Evolutionary conservation across 2,113 vertebrate genomes (phyloP).

Genomic region (Felis chaus): DNA sequence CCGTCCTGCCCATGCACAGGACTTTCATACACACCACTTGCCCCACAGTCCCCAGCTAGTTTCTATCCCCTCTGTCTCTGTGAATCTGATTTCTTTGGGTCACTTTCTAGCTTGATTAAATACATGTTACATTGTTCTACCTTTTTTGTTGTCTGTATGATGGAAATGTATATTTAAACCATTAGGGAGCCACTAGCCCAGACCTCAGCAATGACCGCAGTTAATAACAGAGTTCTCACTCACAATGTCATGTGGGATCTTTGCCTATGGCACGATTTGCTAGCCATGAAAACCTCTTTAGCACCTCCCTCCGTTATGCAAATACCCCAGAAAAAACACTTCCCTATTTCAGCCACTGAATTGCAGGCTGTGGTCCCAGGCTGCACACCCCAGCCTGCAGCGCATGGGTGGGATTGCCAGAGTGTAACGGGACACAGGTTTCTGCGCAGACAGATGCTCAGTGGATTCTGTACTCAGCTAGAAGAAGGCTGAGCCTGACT

Average conservation of each 20-base stretch:
- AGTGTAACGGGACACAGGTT: fast-evolving
- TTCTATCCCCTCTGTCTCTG: neutral
- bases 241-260: neutral
- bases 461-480: too few species aligned
- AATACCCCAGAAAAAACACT: conserved; percentile 22
- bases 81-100: conserved; percentile 56
- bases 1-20: neutral
- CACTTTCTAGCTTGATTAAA: conserved; percentile 46
- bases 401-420: fast-evolving
- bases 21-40: neutral
- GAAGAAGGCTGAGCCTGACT: neutral
- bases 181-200: conserved; percentile 59
- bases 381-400: neutral
- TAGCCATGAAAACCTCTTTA: conserved; percentile 47
- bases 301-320: conserved; percentile 47
- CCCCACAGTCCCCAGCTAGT: neutral
- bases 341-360: neutral
- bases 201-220: conserved; percentile 37
- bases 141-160: conserved; percentile 11
- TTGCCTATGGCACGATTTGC: conserved; percentile 22
- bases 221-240: conserved; percentile 49
- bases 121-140: neutral
- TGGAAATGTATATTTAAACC: conserved; percentile 60
- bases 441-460: neutral
- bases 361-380: neutral